phyloP scores from a whole-genome alignment of 2,888 invertebrate species.

The Agriotes lineatus region DNA sequence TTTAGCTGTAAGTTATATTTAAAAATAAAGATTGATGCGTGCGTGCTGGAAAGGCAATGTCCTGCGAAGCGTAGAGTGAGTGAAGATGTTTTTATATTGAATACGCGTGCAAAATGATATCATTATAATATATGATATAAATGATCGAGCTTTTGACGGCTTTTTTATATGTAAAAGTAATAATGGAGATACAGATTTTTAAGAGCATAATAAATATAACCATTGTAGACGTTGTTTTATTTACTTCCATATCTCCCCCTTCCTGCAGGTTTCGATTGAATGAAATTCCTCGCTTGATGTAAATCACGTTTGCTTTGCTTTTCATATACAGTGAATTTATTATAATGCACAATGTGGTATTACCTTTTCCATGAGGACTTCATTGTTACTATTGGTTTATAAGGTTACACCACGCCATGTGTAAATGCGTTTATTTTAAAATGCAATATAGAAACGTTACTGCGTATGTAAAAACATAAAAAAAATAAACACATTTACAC shows the following conservation, averaged over 20 bases:
- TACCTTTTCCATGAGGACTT: no score
- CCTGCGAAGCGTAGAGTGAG: conserved; percentile 53
- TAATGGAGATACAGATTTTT: conserved; percentile 66
- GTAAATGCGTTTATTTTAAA: no score
- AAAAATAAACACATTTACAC: no score
- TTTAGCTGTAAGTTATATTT: conserved; percentile 39
- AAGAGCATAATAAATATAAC: conserved; percentile 66
- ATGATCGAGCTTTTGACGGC: conserved; percentile 68
- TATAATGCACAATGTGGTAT: no score
- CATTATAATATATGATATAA: conserved; percentile 64
- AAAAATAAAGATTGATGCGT: conserved; percentile 16
- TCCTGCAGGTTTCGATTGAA: not conserved
- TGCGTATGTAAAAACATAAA: no score
- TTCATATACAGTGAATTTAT: no score
- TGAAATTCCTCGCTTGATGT: not conserved
- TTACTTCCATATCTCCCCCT: not conserved
- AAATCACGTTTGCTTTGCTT: no score
- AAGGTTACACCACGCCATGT: no score
- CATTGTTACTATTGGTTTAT: no score
- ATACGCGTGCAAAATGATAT: conserved; percentile 65
- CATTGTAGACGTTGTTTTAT: conserved; percentile 58
- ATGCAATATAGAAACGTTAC: no score
- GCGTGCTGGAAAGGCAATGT: conserved; percentile 43
- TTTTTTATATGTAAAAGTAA: conserved; percentile 66
- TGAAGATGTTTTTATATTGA: conserved; percentile 61